Percentiles rank a stretch among this genome's conserved stretches.
Conservation (phyloP, 30 jellyfish, hydroid and myxozoan genomes). For the Hydractinia symbiolongicarpus region DNA sequence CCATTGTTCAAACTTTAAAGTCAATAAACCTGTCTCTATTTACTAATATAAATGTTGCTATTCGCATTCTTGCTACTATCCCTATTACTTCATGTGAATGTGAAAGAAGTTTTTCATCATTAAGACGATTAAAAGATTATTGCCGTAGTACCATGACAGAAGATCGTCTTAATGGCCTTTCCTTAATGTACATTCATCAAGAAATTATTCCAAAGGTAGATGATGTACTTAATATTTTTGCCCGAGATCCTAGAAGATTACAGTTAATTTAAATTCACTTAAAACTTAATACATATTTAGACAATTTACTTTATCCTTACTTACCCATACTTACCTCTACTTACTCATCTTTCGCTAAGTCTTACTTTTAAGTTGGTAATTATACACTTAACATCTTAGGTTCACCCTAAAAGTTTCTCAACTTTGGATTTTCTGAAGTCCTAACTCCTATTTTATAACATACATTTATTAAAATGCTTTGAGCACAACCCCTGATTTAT, state of each 20-base stretch:
- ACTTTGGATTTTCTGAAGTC: no score
- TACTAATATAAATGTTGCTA: conserved; percentile 40
- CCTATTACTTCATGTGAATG: conserved; percentile 63
- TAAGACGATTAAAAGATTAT: conserved; percentile 44
- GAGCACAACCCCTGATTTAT: no score
- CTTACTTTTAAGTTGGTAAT: no score
- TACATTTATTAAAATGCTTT: no score
- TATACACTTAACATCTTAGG: no score
- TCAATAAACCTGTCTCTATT: conserved; percentile 31
- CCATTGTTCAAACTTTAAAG: conserved; percentile 25
- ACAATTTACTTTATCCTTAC: no score
- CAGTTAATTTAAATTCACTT: background rate
- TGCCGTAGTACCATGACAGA: conserved; percentile 25
- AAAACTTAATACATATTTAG: no score
- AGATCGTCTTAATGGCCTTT: background rate
- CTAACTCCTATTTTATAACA: no score
- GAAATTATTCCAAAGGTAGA: background rate
- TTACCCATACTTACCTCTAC: no score
- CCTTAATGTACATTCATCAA: background rate
- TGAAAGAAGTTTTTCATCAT: conserved; percentile 45
- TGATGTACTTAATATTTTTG: background rate
- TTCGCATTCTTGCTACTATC: conserved; percentile 42
- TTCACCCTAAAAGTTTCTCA: no score
- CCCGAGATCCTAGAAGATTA: background rate
- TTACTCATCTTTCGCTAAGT: no score